Conservation (phyloP, 2,113 vertebrate species). For the Azemiops feae region DNA sequence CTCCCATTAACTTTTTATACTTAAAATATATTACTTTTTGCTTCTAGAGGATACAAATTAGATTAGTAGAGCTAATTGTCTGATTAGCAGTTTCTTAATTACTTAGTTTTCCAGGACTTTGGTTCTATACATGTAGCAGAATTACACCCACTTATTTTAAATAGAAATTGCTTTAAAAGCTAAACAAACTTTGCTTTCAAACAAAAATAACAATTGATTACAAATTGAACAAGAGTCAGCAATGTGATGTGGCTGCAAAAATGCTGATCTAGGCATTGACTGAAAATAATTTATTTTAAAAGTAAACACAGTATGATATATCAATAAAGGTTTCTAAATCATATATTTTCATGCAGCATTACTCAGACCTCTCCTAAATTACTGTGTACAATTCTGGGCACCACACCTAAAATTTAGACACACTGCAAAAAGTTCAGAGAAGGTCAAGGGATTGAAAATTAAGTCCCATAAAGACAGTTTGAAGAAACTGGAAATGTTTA, state of each 20-base stretch:
- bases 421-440: background rate
- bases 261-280: background rate
- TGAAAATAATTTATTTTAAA: background rate
- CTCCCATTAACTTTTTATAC: conserved; percentile 63
- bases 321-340: background rate
- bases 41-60: conserved; percentile 61
- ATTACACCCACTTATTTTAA: background rate
- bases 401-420: background rate
- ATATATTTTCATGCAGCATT: background rate
- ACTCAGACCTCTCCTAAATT: background rate
- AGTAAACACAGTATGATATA: background rate
- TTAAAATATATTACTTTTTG: conserved; percentile 63
- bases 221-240: background rate
- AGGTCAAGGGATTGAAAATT: background rate
- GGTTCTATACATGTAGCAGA: background rate
- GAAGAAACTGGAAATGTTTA: background rate
- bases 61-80: conserved; percentile 61
- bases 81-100: conserved; percentile 58
- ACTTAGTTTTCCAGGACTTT: conserved; percentile 39
- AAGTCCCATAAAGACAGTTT: background rate
- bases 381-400: background rate
- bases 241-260: background rate
- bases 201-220: background rate
- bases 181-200: background rate
- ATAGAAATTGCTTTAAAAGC: background rate